phyloP scores from a whole-genome alignment of 2,113 vertebrate genomes.

The Nesogale talazaci region DNA sequence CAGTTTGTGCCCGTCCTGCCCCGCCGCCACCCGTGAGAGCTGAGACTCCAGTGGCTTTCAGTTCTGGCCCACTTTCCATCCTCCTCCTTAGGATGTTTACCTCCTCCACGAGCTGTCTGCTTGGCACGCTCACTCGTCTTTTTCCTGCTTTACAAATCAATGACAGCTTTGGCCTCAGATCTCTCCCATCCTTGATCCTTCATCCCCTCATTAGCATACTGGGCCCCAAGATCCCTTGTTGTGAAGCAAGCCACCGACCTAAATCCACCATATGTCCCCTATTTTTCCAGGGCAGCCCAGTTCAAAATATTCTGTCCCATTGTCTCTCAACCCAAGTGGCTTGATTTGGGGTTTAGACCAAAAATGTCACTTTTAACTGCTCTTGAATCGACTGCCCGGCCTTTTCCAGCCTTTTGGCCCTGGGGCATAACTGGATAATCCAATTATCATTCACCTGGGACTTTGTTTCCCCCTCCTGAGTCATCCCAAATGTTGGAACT shows the following conservation, averaged over 20 bases:
- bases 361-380: slow-evolving; percentile 38
- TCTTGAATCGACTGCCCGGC: slow-evolving; percentile 23
- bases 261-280: slow-evolving; percentile 52
- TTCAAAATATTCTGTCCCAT: slow-evolving; percentile 51
- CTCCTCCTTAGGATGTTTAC: background rate
- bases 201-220: slow-evolving; percentile 70
- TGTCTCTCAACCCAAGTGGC: background rate
- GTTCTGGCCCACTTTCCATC: slow-evolving; percentile 54
- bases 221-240: slow-evolving; percentile 51
- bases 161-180: slow-evolving; percentile 47
- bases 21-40: background rate
- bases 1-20: background rate
- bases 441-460: slow-evolving; percentile 77
- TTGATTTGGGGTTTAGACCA: slow-evolving; percentile 60
- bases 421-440: slow-evolving; percentile 73
- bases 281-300: slow-evolving; percentile 68
- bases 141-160: slow-evolving; percentile 33
- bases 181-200: slow-evolving; percentile 13
- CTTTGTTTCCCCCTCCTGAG: slow-evolving; percentile 61
- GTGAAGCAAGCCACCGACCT: slow-evolving; percentile 61
- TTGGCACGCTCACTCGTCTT: background rate
- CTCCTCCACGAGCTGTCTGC: background rate
- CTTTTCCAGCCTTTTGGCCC: slow-evolving; percentile 75
- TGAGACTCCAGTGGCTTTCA: slow-evolving; percentile 57
- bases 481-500: slow-evolving; percentile 64